Evolutionary conservation across 30 jellyfish, hydroid and myxozoan species (phyloP).

Genomic region (Pseudorhiza aurosa): DNA sequence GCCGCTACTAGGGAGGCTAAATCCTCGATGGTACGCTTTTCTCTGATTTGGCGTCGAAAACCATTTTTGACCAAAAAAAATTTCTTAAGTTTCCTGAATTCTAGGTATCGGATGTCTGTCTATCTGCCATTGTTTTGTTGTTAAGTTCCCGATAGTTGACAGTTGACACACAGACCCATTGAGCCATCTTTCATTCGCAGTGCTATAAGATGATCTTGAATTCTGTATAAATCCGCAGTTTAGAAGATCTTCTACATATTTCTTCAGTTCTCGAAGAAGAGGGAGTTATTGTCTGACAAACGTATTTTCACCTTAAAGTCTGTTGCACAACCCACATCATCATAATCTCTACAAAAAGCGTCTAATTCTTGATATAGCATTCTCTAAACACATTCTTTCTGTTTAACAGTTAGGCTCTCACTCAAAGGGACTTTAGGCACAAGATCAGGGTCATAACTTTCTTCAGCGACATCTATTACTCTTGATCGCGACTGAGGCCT

Average conservation of each 20-base stretch:
- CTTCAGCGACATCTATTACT: not conserved
- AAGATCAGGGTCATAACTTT: not conserved
- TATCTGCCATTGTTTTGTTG: constrained; percentile 3
- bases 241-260: constrained; percentile 20
- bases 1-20: constrained; percentile 27
- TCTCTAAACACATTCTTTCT: not conserved
- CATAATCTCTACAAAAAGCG: constrained; percentile 16
- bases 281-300: constrained; percentile 27
- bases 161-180: constrained; percentile 2
- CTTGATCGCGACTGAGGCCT: not conserved
- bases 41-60: constrained; percentile 39
- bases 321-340: constrained; percentile 39
- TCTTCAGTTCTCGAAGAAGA: constrained; percentile 21
- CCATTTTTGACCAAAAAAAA: constrained; percentile 18
- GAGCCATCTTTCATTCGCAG: constrained; percentile 15
- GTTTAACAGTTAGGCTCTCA: constrained; percentile 2
- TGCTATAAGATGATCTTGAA: not conserved
- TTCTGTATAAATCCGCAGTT: constrained; percentile 30
- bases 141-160: constrained; percentile 9
- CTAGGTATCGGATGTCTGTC: constrained; percentile 34
- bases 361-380: constrained; percentile 24
- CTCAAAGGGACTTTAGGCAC: not conserved
- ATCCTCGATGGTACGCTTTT: constrained; percentile 61
- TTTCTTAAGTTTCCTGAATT: constrained; percentile 18
- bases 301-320: constrained; percentile 16